These are phyloP conservation scores for Strigamia crassipes DNA, from an alignment of 2,888 invertebrate genomes.

Conservation along the genomic window DNA sequence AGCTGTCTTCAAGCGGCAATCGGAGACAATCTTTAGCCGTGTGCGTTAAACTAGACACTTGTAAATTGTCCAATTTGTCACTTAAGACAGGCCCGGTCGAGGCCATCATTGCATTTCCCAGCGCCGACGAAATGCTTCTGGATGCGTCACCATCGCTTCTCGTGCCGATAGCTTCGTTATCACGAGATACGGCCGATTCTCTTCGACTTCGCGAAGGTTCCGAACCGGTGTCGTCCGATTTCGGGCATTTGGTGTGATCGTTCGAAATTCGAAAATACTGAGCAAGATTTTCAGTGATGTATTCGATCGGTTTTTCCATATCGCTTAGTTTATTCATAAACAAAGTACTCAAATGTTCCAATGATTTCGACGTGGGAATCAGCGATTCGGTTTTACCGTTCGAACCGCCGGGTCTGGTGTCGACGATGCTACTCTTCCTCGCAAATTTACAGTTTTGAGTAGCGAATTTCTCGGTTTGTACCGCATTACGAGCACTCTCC, in stretches of 20 bases:
- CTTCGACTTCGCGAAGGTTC: neutral
- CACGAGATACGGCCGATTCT: neutral
- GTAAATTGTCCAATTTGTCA: slow-evolving; percentile 43
- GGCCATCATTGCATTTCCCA: slow-evolving; percentile 46
- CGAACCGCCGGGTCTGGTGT: neutral
- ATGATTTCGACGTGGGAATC: slow-evolving; percentile 47
- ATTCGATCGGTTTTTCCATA: slow-evolving; percentile 46
- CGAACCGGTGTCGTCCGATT: neutral
- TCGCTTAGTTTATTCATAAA: slow-evolving; percentile 46
- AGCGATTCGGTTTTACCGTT: neutral
- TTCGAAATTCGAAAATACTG: slow-evolving; percentile 48
- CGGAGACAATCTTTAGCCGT: neutral
- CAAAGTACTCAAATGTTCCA: slow-evolving; percentile 49
- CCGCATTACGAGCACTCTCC: neutral
- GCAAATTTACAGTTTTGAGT: neutral
- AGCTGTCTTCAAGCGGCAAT: slow-evolving; percentile 32
- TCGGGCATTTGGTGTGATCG: slow-evolving; percentile 18
- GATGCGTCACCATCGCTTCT: neutral
- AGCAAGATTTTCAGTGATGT: slow-evolving; percentile 46
- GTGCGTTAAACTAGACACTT: neutral
- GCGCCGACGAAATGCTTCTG: slow-evolving; percentile 44
- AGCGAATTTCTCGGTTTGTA: neutral
- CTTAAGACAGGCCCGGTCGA: slow-evolving; percentile 48
- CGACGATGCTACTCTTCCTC: slow-evolving; percentile 2
- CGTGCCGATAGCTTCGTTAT: neutral